phyloP scores from a whole-genome alignment of 2,797 vertebrate species.

The Tarsius wallacei region DNA sequence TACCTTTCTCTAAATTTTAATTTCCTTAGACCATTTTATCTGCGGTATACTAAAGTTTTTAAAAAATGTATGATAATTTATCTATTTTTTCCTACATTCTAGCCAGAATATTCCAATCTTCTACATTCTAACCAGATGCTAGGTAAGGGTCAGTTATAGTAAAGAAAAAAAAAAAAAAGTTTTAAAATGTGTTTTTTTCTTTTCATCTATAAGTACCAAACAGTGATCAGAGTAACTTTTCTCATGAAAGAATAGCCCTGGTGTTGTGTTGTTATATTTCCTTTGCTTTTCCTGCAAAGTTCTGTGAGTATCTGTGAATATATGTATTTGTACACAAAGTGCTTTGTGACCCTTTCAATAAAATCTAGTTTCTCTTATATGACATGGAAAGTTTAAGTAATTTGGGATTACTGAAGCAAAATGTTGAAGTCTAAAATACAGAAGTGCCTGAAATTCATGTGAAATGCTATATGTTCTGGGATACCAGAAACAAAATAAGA shows the following conservation, averaged over 20 bases:
- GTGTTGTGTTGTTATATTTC: background rate
- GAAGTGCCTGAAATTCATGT: background rate
- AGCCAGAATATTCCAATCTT: background rate
- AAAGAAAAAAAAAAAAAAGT: background rate
- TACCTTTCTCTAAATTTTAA: background rate
- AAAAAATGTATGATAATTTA: background rate
- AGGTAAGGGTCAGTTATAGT: background rate
- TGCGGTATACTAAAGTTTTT: background rate
- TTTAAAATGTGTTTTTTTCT: background rate
- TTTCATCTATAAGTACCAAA: background rate
- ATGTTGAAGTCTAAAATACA: background rate
- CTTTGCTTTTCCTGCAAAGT: background rate
- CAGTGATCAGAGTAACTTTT: background rate
- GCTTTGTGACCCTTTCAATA: background rate
- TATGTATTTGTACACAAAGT: background rate
- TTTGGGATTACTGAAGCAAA: background rate
- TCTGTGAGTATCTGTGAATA: too few relatives aligned
- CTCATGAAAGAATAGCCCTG: background rate
- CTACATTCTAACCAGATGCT: background rate
- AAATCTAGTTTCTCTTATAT: background rate
- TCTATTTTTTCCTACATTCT: background rate
- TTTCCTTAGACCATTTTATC: background rate
- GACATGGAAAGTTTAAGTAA: background rate
- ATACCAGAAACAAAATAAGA: background rate
- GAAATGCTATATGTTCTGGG: background rate